A percentile compares a stretch with the other conserved stretches of the same genome.
Conservation (phyloP, 2,888 invertebrate species). For the Temnothorax unifasciatus region DNA sequence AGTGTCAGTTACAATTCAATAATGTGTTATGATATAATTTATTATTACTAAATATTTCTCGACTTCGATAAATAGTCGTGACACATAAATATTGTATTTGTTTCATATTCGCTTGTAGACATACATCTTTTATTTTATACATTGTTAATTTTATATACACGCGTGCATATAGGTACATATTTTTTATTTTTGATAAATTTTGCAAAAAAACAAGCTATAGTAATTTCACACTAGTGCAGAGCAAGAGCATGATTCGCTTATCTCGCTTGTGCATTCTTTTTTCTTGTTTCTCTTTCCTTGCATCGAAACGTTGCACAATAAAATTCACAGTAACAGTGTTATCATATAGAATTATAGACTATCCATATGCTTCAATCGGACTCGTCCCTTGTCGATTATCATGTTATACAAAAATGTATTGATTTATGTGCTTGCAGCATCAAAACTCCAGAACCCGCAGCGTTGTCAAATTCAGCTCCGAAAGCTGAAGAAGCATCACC, state of each 20-base stretch:
- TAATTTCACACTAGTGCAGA: constrained; percentile 7
- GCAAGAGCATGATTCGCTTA: constrained; percentile 30
- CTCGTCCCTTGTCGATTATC: neutral
- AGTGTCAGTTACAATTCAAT: neutral
- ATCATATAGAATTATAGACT: constrained; percentile 12
- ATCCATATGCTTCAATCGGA: constrained; percentile 6
- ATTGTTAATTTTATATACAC: neutral
- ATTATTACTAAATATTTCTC: constrained; percentile 10
- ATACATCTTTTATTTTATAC: neutral
- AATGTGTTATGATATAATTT: neutral
- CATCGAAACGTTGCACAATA: constrained; percentile 9
- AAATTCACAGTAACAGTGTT: constrained; percentile 8
- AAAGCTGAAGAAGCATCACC: constrained; percentile 43
- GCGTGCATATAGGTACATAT: neutral
- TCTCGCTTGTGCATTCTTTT: neutral
- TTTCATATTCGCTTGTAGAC: neutral
- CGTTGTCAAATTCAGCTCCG: constrained; percentile 26
- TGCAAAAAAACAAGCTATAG: constrained; percentile 3
- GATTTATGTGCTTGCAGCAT: constrained; percentile 65
- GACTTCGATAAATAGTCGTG: constrained; percentile 6
- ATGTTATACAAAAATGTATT: constrained; percentile 22
- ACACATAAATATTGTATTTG: constrained; percentile 6
- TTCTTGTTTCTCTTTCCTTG: neutral
- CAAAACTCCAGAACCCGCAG: constrained; percentile 45
- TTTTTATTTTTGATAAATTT: neutral